Evolutionary conservation across 2,797 vertebrate genomes (phyloP).

Genomic region (Simalia tracyae): DNA sequence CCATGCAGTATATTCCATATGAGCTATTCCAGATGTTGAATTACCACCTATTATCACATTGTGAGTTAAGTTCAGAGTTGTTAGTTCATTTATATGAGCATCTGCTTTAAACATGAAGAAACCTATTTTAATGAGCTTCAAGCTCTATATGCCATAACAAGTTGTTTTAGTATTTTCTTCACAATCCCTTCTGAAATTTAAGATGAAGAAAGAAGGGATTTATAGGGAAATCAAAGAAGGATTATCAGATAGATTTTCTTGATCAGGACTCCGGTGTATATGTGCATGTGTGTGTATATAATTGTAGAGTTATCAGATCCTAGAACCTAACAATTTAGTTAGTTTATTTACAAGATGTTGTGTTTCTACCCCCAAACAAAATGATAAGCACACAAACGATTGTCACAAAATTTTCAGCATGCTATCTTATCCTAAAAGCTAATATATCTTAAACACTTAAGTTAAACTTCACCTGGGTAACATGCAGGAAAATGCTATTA

Average conservation of each 20-base stretch:
- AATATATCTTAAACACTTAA: background rate
- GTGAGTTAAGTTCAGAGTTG: background rate
- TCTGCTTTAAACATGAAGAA: background rate
- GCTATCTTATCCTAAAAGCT: background rate
- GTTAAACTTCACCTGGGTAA: background rate
- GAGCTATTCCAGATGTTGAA: background rate
- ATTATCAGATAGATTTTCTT: background rate
- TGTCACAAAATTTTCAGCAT: background rate
- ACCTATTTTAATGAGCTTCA: background rate
- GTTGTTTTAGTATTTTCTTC: background rate
- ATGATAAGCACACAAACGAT: background rate
- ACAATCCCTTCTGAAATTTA: background rate
- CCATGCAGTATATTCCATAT: background rate
- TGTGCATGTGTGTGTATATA: background rate
- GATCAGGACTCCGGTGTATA: background rate
- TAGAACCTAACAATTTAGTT: background rate
- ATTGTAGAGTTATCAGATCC: background rate
- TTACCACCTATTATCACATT: background rate
- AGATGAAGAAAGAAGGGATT: background rate
- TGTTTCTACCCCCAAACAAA: background rate
- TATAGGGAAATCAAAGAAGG: background rate
- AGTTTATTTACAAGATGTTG: background rate
- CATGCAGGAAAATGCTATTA: background rate
- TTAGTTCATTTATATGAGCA: background rate
- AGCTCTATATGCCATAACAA: background rate